These are phyloP conservation scores for Creontiades dilutus DNA, from an alignment of 2,888 invertebrate genomes.

Conservation along the genomic window DNA sequence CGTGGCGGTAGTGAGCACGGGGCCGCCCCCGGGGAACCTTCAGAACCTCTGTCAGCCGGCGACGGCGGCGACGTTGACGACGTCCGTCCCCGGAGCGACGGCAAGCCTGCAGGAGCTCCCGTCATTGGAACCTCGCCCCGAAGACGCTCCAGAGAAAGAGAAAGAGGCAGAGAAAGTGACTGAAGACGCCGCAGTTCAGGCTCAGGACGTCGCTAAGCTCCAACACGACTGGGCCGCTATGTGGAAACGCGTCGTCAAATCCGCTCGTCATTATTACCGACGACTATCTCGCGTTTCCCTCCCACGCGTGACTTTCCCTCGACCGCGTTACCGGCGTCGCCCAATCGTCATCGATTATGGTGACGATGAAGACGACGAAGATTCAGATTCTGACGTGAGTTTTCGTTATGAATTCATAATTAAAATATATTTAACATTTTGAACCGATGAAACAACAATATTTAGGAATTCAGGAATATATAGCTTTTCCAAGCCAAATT, in stretches of 20 bases:
- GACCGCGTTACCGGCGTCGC: not conserved
- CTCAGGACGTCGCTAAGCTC: slow-evolving; percentile 14
- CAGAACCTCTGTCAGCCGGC: not conserved
- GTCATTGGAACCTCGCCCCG: not conserved
- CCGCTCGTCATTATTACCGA: slow-evolving; percentile 58
- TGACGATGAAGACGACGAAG: slow-evolving; percentile 52
- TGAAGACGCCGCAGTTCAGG: not conserved
- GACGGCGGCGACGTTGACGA: slow-evolving; percentile 4
- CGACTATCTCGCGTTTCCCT: slow-evolving; percentile 59
- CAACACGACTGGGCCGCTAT: slow-evolving; percentile 34
- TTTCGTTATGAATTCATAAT: no score
- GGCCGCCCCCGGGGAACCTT: slow-evolving; percentile 44
- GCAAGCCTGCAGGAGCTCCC: slow-evolving; percentile 30
- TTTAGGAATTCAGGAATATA: no score
- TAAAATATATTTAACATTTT: no score
- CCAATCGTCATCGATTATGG: slow-evolving; percentile 44
- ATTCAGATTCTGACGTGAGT: slow-evolving; percentile 63
- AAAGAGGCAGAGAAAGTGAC: not conserved
- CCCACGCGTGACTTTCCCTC: slow-evolving; percentile 54
- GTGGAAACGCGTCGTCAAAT: slow-evolving; percentile 66
- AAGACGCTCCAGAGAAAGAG: not conserved
- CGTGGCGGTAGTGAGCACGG: slow-evolving; percentile 68
- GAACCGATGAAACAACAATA: no score
- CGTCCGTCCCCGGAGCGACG: slow-evolving; percentile 1
- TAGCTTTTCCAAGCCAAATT: no score